phyloP scores from a whole-genome alignment of 1,140 invertebrate species.

The Drusus annulatus region DNA sequence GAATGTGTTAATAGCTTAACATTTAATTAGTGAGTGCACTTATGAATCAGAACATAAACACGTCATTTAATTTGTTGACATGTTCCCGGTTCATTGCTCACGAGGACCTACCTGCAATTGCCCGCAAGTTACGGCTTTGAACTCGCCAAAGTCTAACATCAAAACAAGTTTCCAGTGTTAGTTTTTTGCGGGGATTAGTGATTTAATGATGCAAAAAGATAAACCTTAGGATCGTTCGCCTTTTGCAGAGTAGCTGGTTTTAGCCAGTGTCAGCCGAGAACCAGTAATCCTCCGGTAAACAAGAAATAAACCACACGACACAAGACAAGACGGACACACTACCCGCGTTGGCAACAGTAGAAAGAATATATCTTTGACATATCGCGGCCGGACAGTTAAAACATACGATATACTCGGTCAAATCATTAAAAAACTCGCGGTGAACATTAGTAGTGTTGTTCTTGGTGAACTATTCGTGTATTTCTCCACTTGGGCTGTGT shows the following conservation, averaged over 20 bases:
- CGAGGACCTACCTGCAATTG: too few relatives aligned
- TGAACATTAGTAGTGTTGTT: neutral
- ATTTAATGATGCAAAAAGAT: neutral
- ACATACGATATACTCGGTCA: neutral
- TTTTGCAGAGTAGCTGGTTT: constrained; percentile 18
- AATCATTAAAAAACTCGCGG: neutral
- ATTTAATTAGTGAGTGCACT: too few relatives aligned
- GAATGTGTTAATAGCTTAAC: too few relatives aligned
- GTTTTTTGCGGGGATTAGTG: neutral
- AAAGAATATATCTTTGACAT: constrained; percentile 34
- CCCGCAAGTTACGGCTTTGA: neutral
- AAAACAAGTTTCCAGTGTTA: neutral
- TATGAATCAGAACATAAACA: too few relatives aligned
- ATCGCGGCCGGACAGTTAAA: constrained; percentile 3
- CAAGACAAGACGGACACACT: constrained; percentile 16
- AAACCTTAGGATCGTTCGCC: constrained; percentile 23
- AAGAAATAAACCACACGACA: constrained; percentile 45
- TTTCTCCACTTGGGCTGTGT: neutral
- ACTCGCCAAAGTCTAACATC: neutral
- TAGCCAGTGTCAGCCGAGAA: constrained; percentile 29
- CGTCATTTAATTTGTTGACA: too few relatives aligned
- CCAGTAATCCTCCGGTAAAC: constrained; percentile 28
- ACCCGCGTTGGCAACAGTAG: constrained; percentile 26
- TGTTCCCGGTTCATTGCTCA: too few relatives aligned
- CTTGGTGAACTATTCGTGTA: neutral